Base-by-base conservation (phyloP, 2,113 vertebrate genomes). In the Grammomys dolichurus region DNA sequence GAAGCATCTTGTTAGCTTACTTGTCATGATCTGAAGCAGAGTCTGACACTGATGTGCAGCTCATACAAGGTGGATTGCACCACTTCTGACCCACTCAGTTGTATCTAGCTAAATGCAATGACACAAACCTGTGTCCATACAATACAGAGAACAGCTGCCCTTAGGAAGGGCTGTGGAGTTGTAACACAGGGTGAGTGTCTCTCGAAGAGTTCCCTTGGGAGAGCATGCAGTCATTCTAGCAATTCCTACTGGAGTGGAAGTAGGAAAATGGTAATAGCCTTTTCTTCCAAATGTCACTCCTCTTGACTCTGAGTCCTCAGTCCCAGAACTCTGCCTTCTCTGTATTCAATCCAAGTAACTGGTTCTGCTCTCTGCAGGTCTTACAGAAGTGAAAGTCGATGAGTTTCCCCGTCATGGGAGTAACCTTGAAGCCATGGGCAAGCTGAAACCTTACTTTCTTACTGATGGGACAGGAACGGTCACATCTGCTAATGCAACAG, bases 401-500 rank as follows among this genome's bases (percentile, higher is more conserved):
- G 99, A 99, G 98, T 99, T 99, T 97, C 99, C 99, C 93, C 99
- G 99, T 16, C 99, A 99, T 0, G 99, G 99, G 82, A 99, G 99
- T 98, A 99, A 92, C 96, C 87, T 99, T 33, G 99, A 99, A 93
- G 96, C 97, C 11, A 56, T 99, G 98, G 98, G 98, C 70, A 99
- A 99, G 96, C 98, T 99, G 28, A 99, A 99, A 97, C 99, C 99
- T 8, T 99, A 97, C 97, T 99, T 99, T 93, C 65, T 99, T 46
- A 99, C 98, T 3, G 99, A 99, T 19, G 98, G 98, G 58, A 99
- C 99, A 0, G 99, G 99, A 40, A 99, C 99, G 0, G 99, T 99
- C 93, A 99, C 99, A 1, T 96, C 99, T 67, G 99, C 98, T 56
- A 99, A 99, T 90, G 99, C 99, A 69, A 99, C 99, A 99, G 99